A percentile compares a stretch with the other conserved stretches of the same genome.
These are phyloP conservation scores for Siniperca scherzeri DNA, from an alignment of 2,797 vertebrate species.

Conservation along the genomic window DNA sequence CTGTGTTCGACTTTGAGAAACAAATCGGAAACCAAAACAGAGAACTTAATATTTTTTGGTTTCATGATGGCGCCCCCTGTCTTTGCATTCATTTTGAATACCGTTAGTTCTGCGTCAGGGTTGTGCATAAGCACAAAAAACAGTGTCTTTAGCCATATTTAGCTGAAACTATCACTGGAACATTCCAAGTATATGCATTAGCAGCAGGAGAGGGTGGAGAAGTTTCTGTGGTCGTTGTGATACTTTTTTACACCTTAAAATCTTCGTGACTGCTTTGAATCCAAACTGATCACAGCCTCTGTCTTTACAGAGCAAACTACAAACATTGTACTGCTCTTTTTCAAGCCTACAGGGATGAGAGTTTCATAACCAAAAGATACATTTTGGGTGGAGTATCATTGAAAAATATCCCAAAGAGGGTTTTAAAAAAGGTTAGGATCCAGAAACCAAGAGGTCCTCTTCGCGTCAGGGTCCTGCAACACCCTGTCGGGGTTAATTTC, in stretches of 20 bases:
- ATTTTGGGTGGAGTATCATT: background rate
- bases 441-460: background rate
- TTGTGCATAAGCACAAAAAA: too few relatives aligned
- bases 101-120: too few relatives aligned
- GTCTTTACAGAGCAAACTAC: background rate
- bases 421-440: constrained; percentile 1
- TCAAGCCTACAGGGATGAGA: background rate
- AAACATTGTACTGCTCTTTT: background rate
- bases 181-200: too few relatives aligned
- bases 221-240: background rate
- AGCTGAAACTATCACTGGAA: background rate
- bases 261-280: background rate
- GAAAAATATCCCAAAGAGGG: background rate
- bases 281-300: background rate
- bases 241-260: background rate
- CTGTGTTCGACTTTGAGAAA: too few relatives aligned
- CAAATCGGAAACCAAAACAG: too few relatives aligned
- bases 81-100: too few relatives aligned
- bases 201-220: background rate
- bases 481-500: too few relatives aligned
- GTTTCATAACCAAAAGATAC: background rate
- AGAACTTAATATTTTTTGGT: too few relatives aligned
- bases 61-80: too few relatives aligned
- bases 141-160: background rate
- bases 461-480: too few relatives aligned